Conservation (phyloP, 2,888 invertebrate genomes). For the Agonum fuliginosum region DNA sequence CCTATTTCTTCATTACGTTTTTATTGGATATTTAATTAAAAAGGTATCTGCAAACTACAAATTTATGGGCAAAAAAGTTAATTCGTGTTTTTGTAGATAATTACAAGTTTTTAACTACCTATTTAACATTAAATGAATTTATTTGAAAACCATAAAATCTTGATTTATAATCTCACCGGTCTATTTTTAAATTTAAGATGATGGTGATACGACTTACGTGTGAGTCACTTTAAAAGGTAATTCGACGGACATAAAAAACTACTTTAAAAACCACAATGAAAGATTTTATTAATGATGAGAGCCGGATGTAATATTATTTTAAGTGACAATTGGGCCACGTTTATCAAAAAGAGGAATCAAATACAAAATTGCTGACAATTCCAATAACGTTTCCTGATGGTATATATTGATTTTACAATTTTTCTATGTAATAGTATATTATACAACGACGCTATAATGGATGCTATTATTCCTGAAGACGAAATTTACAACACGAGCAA, state of each 20-base stretch:
- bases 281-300: too few relatives aligned
- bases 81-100: conserved; percentile 40
- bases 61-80: conserved; percentile 38
- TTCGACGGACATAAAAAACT: neutral
- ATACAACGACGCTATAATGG: too few relatives aligned
- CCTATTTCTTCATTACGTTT: conserved; percentile 29
- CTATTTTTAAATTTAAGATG: conserved; percentile 6
- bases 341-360: too few relatives aligned
- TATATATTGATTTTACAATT: too few relatives aligned
- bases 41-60: conserved; percentile 28
- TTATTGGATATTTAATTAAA: conserved; percentile 41
- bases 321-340: too few relatives aligned
- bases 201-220: conserved; percentile 2
- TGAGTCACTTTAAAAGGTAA: neutral
- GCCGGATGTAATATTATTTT: too few relatives aligned
- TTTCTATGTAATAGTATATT: too few relatives aligned
- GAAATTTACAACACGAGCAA: too few relatives aligned
- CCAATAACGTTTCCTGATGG: too few relatives aligned
- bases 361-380: too few relatives aligned
- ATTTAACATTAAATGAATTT: conserved; percentile 41
- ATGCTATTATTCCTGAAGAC: too few relatives aligned
- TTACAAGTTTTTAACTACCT: conserved; percentile 38
- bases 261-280: neutral
- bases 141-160: conserved; percentile 43
- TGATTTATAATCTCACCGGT: conserved; percentile 30